phyloP scores from a whole-genome alignment of 2,888 invertebrate species.

The Cotesia congregata region DNA sequence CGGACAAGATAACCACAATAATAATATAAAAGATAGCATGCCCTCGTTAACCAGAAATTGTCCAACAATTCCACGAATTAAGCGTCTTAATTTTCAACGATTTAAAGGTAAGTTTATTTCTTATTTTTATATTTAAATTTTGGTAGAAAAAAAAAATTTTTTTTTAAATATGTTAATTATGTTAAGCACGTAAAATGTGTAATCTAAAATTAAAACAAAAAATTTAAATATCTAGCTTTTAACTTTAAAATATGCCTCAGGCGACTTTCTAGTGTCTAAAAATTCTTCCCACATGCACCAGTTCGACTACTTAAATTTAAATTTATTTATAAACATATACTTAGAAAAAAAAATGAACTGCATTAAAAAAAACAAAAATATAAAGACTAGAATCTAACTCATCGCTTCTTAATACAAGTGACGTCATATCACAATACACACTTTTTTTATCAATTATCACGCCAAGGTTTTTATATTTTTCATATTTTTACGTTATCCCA shows the following conservation, averaged over 20 bases:
- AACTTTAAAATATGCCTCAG: background rate
- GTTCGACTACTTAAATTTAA: too few species aligned
- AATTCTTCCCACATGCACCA: background rate
- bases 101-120: constrained; percentile 53
- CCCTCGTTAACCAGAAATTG: constrained; percentile 58
- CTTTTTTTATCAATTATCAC: background rate
- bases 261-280: background rate
- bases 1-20: constrained; percentile 1
- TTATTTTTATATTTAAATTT: background rate
- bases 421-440: background rate
- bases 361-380: background rate
- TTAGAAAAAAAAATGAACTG: background rate
- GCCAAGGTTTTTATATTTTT: background rate
- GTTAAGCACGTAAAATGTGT: background rate
- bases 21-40: constrained; percentile 46
- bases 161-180: background rate
- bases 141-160: background rate
- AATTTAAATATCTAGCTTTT: background rate
- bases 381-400: background rate
- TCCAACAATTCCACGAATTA: constrained; percentile 59
- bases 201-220: background rate
- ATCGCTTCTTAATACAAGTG: background rate
- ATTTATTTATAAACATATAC: too few species aligned
- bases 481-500: background rate
- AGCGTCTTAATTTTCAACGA: constrained; percentile 55